Evolutionary conservation across 2,888 invertebrate genomes (phyloP).

Genomic region (Palloptera scutellata): DNA sequence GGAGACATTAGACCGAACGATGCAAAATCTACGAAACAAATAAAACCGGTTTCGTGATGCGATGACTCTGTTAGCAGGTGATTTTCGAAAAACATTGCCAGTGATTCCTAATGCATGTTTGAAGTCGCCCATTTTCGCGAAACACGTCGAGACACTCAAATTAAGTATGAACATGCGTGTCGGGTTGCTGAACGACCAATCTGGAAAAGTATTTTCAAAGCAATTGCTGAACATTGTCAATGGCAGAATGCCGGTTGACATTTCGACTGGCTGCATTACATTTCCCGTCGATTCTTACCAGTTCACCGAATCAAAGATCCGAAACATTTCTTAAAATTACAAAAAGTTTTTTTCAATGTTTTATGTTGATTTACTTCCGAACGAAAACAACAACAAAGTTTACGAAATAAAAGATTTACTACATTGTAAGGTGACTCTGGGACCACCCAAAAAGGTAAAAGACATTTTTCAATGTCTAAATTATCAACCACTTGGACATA

Average conservation of each 20-base stretch:
- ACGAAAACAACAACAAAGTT: no score
- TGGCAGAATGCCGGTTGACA: neutral
- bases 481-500: no score
- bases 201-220: constrained; percentile 3
- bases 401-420: no score
- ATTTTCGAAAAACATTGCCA: neutral
- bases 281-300: constrained; percentile 12
- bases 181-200: neutral
- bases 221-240: constrained; percentile 4
- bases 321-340: no score
- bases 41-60: no score
- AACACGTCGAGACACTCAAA: neutral
- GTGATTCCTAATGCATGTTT: neutral
- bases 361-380: no score
- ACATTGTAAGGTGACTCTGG: no score
- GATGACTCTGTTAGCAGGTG: constrained; percentile 7
- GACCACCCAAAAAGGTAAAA: no score
- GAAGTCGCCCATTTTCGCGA: neutral
- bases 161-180: constrained; percentile 5
- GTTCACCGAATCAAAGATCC: neutral
- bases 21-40: no score
- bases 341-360: no score
- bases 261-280: neutral
- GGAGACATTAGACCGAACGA: no score
- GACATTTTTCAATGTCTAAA: no score